Evolutionary conservation across 2,888 invertebrate genomes (phyloP).

Genomic region (Amphipyra berbera): DNA sequence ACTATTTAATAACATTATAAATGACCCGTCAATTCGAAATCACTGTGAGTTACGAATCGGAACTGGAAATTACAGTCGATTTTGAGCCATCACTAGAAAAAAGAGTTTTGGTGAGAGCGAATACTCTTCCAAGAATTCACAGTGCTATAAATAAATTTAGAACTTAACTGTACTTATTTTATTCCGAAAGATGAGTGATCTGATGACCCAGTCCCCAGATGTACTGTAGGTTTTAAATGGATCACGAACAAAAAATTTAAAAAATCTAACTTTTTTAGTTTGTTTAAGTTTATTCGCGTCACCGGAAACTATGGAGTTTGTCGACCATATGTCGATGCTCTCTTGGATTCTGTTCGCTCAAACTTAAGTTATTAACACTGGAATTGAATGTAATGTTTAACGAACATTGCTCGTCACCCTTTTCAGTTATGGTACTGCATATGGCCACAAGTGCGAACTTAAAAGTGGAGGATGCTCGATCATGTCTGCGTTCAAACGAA

Average conservation of each 20-base stretch:
- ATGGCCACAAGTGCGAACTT: constrained; percentile 31
- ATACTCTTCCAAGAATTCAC: constrained; percentile 68
- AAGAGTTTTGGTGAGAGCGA: constrained; percentile 75
- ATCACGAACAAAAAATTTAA: constrained; percentile 28
- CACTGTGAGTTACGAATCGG: constrained; percentile 64
- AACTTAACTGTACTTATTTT: constrained; percentile 61
- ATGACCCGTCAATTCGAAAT: constrained; percentile 68
- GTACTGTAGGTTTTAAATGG: constrained; percentile 52
- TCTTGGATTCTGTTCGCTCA: constrained; percentile 2
- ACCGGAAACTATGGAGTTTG: not conserved
- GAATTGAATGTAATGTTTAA: constrained; percentile 15
- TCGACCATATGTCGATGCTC: not conserved
- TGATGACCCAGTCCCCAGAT: constrained; percentile 61
- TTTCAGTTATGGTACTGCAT: constrained; percentile 31
- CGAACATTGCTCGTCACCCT: constrained; percentile 13
- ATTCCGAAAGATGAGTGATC: constrained; percentile 58
- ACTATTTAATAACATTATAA: constrained; percentile 60
- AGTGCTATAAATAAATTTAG: constrained; percentile 65
- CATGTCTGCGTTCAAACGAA: constrained; percentile 17
- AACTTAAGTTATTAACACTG: constrained; percentile 6
- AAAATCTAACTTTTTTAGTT: constrained; percentile 17
- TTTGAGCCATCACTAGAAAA: constrained; percentile 73
- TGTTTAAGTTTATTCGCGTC: constrained; percentile 7
- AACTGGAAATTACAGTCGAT: constrained; percentile 77
- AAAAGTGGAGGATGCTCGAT: constrained; percentile 23